Evolutionary conservation across 1,140 invertebrate genomes (phyloP), one percentile per base, ranked within the genome.

Genomic region (Drosophila kikkawai): DNA sequence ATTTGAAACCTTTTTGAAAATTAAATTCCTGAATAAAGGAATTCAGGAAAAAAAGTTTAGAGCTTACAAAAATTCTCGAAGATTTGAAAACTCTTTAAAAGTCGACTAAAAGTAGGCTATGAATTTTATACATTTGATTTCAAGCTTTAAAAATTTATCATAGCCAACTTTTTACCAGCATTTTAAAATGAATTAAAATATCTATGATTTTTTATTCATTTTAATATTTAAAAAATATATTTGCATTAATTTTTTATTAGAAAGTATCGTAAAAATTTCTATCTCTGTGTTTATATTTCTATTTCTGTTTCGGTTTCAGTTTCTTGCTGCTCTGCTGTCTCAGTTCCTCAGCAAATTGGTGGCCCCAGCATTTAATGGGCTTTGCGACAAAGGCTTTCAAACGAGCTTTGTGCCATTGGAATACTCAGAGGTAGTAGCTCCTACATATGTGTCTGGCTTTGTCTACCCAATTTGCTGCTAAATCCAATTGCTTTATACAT

Each of bases 351-450:
- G 57, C 53, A 85, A 87, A 80, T 82, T 82, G 79, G 44, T 59
- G 71, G 73, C 66, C 39, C 51, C 48, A 68, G 63, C 68, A 76
- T 73, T 75, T 87, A 86, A 86, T 86, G 83, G 82, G 75, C 84
- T 86, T 73, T 75, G 74, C 66, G 80, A 79, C 59, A 61, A 82
- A 77, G 64, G 57, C 47, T 71, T 63, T 74, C 47, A 64, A 73
- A 61, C 76, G 68, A 73, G 70, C 70, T 73, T 58, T 68, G 57
- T 60, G 36, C 32, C 56, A 42, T 48, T 37, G 60, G 32, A 70
- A 69, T 56, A 68, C 67, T 32, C 59, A 65, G 47, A 42, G 36
- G 47, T 41, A 51, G 47, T 37, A 51, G 41, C 15, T 47, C 7
- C 7, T 22, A 36, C 39, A 55, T 45, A 63, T 63, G 34, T 70